Conservation (phyloP, 1,140 invertebrate species). For the Uloborus diversus region DNA sequence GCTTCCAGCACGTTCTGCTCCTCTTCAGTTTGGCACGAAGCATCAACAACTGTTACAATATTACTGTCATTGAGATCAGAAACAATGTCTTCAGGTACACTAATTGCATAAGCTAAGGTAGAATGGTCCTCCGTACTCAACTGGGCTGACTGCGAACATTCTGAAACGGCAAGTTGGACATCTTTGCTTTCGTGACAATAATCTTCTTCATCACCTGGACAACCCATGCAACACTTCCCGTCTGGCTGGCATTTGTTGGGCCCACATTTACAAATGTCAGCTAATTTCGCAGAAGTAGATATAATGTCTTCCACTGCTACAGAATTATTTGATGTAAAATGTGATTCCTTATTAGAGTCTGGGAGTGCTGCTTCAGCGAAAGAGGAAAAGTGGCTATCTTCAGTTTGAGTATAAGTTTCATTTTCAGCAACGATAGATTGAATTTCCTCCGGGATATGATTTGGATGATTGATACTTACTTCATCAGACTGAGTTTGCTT, state of each 20-base stretch:
- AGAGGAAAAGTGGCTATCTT: background rate
- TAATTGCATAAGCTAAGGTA: background rate
- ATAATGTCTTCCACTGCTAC: constrained; percentile 34
- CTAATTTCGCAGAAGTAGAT: constrained; percentile 24
- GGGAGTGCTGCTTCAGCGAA: background rate
- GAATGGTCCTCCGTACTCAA: background rate
- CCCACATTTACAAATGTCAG: constrained; percentile 51
- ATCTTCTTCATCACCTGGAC: constrained; percentile 38
- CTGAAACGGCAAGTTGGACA: background rate
- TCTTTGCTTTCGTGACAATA: constrained; percentile 10
- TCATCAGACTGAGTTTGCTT: background rate
- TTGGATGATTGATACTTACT: too few species aligned
- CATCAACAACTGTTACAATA: background rate
- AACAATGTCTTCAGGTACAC: background rate
- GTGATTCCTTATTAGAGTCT: background rate
- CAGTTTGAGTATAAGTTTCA: background rate
- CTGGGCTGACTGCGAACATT: background rate
- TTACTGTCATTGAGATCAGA: background rate
- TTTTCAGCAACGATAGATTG: background rate
- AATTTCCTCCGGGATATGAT: too few species aligned
- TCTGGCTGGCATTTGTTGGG: constrained; percentile 43
- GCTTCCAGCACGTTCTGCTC: background rate
- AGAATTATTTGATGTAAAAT: background rate
- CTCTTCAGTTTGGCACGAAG: constrained; percentile 40
- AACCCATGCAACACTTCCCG: constrained; percentile 30